phyloP scores from a whole-genome alignment of 2,797 vertebrate genomes.

The Buceros bicornis region DNA sequence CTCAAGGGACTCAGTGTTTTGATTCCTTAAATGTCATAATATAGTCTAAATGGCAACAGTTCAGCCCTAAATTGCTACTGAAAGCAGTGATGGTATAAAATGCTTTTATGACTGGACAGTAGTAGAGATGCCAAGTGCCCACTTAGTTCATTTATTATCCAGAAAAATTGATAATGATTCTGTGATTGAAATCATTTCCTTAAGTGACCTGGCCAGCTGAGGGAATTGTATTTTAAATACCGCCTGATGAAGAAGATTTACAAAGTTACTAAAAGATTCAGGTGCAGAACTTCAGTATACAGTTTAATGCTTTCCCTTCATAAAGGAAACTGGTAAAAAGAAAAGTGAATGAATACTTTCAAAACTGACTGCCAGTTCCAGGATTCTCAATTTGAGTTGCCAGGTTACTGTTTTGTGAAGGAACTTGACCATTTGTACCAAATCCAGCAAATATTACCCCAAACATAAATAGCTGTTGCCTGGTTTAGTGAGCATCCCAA shows the following conservation, averaged over 20 bases:
- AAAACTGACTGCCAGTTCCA: background rate
- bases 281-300: background rate
- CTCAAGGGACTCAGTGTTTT: background rate
- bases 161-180: background rate
- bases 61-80: slow-evolving; percentile 9
- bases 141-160: background rate
- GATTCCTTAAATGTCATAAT: background rate
- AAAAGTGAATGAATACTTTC: background rate
- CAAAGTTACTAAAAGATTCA: background rate
- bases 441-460: background rate
- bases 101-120: background rate
- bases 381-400: background rate
- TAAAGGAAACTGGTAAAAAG: background rate
- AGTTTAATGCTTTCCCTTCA: background rate
- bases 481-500: background rate
- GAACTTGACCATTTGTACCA: background rate
- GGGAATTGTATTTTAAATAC: slow-evolving; percentile 4
- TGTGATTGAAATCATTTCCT: background rate
- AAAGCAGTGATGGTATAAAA: background rate
- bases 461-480: background rate
- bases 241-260: background rate
- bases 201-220: background rate
- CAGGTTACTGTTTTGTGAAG: background rate
- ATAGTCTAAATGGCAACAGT: background rate
- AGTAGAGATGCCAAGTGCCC: background rate